Conservation (phyloP, 2,113 vertebrate species). For the Tragelaphus buxtoni region DNA sequence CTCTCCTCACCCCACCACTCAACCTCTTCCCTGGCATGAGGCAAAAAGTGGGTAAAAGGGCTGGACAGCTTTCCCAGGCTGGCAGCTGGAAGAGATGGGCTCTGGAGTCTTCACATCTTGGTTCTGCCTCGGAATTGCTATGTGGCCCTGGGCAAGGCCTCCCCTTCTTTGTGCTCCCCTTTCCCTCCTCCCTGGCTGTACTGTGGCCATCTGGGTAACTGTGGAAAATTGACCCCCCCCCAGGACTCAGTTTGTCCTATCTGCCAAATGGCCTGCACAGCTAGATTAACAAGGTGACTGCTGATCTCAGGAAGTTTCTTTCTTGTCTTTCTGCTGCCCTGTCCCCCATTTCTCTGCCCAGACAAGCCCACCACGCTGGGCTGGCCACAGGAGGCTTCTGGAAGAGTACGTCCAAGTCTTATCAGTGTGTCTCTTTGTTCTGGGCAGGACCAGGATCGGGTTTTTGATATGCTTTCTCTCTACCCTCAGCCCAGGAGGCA, state of each 20-base stretch:
- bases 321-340: not conserved
- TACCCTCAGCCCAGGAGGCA: not conserved
- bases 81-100: not conserved
- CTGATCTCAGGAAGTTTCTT: not conserved
- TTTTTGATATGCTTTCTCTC: not conserved
- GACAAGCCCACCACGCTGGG: not conserved
- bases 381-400: not conserved
- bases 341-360: not conserved
- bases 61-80: constrained; percentile 4
- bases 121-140: not conserved
- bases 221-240: not conserved
- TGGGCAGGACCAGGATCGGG: not conserved
- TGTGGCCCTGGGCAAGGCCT: not conserved
- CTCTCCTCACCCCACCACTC: not conserved
- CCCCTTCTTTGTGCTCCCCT: not conserved
- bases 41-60: constrained; percentile 2
- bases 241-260: not conserved
- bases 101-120: not conserved
- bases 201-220: not conserved
- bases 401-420: not conserved
- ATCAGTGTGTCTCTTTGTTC: not conserved
- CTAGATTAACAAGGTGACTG: not conserved
- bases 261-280: not conserved
- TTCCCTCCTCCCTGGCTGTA: not conserved
- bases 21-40: not conserved